Conservation (phyloP, 2,113 vertebrate genomes). For the Brachionichthys hirsutus region DNA sequence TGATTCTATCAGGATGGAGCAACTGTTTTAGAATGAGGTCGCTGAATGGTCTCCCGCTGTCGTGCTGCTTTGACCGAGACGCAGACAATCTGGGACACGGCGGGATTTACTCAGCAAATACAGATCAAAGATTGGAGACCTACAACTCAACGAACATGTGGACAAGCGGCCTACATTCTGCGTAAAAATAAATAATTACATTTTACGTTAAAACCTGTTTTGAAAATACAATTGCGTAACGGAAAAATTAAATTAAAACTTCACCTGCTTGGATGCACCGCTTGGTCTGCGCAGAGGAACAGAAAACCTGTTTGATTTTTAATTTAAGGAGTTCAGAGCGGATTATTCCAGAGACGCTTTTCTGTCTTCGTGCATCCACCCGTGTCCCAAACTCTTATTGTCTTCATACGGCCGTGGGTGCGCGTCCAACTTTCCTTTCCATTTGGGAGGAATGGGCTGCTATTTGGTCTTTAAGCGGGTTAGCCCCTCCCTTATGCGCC, state of each 20-base stretch:
- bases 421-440: slow-evolving; percentile 60
- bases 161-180: slow-evolving; percentile 15
- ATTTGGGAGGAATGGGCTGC: slow-evolving; percentile 53
- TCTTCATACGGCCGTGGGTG: slow-evolving; percentile 62
- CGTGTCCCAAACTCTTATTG: slow-evolving; percentile 27
- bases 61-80: slow-evolving; percentile 46
- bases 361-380: slow-evolving; percentile 28
- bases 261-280: slow-evolving; percentile 50
- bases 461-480: slow-evolving; percentile 45
- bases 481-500: slow-evolving; percentile 69
- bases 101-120: slow-evolving; percentile 74
- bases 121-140: slow-evolving; percentile 69
- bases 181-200: too few relatives aligned
- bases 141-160: slow-evolving; percentile 56
- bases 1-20: not conserved
- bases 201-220: not conserved
- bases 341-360: slow-evolving; percentile 33
- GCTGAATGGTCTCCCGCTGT: slow-evolving; percentile 42
- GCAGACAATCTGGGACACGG: slow-evolving; percentile 76
- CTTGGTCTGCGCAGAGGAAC: slow-evolving; percentile 13
- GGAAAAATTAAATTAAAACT: slow-evolving; percentile 15
- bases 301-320: not conserved
- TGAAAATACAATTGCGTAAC: not conserved
- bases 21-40: slow-evolving; percentile 9
- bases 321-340: slow-evolving; percentile 14